Conservation (phyloP, 1,140 invertebrate genomes). For the Globodera rostochiensis region DNA sequence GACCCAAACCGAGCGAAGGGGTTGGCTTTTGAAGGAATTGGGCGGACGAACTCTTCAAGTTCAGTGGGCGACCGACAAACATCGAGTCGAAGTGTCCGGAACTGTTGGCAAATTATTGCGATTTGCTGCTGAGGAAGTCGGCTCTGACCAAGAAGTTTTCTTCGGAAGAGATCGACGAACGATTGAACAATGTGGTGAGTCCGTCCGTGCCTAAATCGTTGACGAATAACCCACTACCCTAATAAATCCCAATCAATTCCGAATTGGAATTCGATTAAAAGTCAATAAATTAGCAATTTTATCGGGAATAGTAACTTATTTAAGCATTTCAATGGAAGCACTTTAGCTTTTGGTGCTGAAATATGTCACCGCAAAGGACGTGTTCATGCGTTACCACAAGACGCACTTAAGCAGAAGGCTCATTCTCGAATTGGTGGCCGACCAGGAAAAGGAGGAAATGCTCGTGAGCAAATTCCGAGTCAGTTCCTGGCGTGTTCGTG, state of each 20-base stretch:
- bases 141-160: constrained; percentile 92
- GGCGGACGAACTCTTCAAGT: constrained; percentile 47
- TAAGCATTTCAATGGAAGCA: constrained; percentile 27
- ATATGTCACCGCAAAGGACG: constrained; percentile 99
- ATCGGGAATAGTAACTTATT: too few species aligned
- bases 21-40: neutral
- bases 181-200: constrained; percentile 84
- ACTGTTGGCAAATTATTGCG: constrained; percentile 97
- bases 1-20: constrained; percentile 71
- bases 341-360: constrained; percentile 86
- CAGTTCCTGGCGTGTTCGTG: constrained; percentile 33
- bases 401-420: constrained; percentile 92
- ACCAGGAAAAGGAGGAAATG: constrained; percentile 98
- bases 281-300: too few species aligned
- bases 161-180: constrained; percentile 92
- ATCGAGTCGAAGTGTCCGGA: constrained; percentile 95
- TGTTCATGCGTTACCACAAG: constrained; percentile 99
- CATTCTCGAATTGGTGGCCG: constrained; percentile 92
- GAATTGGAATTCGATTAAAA: too few species aligned
- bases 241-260: too few species aligned
- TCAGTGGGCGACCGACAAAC: constrained; percentile 17
- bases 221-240: too few species aligned
- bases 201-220: too few species aligned
- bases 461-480: constrained; percentile 80
- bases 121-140: constrained; percentile 95